Evolutionary conservation across 2,888 invertebrate species (phyloP), one percentile per base, ranked within the genome.

Genomic region (Eupeodes luniger): DNA sequence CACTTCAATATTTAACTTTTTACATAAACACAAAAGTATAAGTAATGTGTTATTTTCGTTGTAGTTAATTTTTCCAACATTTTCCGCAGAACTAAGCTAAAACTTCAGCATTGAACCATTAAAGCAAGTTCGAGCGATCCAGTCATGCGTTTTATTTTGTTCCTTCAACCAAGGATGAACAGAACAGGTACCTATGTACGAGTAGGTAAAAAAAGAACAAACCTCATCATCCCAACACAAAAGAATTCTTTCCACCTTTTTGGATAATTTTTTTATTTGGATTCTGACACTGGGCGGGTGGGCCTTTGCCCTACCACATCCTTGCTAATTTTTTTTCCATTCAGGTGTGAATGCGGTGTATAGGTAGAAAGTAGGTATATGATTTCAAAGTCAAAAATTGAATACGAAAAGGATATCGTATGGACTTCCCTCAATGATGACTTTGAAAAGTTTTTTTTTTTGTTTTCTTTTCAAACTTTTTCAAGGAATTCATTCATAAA

Each of bases 311-410:
- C 55, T 1, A 11, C 19, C 19, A 10, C 3, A 10, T 0, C 19
- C 1, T 11, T 14, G 12, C 19, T 9, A 10, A 4, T 4, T 5
- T 11, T 27, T 12, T 55, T 40, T 9, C 40, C 40, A 9, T 40
- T 57, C 12, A 27, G 12, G 34, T 34, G 14, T 27, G 34, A 34
- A 14, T 57, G 6, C 9, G 2, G 27, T 10, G 2, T 9, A 12
- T 11, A 12, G 27, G 2, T 27, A 27, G 27, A 5, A 1, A 57
- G 40, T 40, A 40, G 40, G 40, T 40, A 40, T 61, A 66, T 53
- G 59, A 80, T 75, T 85, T 81, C 62, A 61, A 67, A 75, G 74
- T 81, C 59, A 78, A 81, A 79, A 85, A 62, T 67, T 61, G 61
- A 85, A 85, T 69, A 64, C 16, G 14, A 64, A 77, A 49, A 66